A percentile compares a stretch with the other conserved stretches of the same genome.
These are phyloP conservation scores for Macropodus opercularis DNA, from an alignment of 2,797 vertebrate genomes.

Conservation along the genomic window DNA sequence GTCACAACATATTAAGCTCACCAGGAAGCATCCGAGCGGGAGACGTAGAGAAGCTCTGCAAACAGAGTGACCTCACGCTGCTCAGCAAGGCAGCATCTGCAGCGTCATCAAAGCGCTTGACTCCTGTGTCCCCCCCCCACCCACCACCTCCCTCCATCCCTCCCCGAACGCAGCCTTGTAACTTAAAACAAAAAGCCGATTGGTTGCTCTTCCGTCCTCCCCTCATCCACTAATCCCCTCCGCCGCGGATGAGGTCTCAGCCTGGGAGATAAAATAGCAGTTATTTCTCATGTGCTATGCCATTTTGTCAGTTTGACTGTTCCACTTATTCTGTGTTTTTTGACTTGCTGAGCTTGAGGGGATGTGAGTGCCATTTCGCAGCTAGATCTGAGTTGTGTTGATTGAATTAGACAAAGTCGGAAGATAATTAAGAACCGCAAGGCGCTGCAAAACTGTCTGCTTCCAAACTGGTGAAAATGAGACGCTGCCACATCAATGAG, in stretches of 20 bases:
- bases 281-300: slow-evolving; percentile 77
- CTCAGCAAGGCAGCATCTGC: slow-evolving; percentile 65
- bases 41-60: slow-evolving; percentile 34
- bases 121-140: slow-evolving; percentile 35
- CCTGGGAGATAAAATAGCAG: slow-evolving; percentile 74
- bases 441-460: slow-evolving; percentile 84
- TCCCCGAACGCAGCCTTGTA: slow-evolving; percentile 51
- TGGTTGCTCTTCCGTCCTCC: slow-evolving; percentile 51
- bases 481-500: slow-evolving; percentile 84
- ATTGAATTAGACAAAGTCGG: slow-evolving; percentile 87
- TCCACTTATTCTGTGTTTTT: slow-evolving; percentile 79
- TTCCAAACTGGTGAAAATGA: slow-evolving; percentile 83
- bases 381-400: slow-evolving; percentile 84
- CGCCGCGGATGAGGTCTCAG: slow-evolving; percentile 64
- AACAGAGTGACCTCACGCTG: slow-evolving; percentile 60
- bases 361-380: slow-evolving; percentile 79
- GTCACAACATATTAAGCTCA: slow-evolving; percentile 45
- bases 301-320: slow-evolving; percentile 82
- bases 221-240: slow-evolving; percentile 44
- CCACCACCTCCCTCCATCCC: background rate
- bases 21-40: slow-evolving; percentile 44
- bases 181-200: slow-evolving; percentile 70
- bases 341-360: slow-evolving; percentile 78
- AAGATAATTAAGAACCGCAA: slow-evolving; percentile 85
- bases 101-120: slow-evolving; percentile 67